Evolutionary conservation across 2,797 vertebrate species (phyloP), one percentile per base, ranked within the genome.

Genomic region (Diplodus sargus): DNA sequence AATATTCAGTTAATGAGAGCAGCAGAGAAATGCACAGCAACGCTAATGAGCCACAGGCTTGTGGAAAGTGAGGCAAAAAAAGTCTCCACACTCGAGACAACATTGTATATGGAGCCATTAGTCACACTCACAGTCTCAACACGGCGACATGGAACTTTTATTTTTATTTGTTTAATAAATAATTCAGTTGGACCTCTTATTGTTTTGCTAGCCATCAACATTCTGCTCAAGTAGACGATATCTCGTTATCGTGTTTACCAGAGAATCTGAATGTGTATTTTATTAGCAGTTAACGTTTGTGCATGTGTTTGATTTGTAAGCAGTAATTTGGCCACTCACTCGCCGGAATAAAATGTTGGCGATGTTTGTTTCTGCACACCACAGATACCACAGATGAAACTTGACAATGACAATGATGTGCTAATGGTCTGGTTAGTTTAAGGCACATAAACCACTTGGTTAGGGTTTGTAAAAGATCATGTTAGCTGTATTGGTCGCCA

Each of bases 1-100:
- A 75, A 47, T 75, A 63, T 64, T 60, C 20, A 47, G 59, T 60
- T 84, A 84, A 82, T 75, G 85, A 79, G 76, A 28, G 30, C 70
- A 70, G 66, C 18, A 70, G 65, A 59, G 2, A 72, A 79, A 67
- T 22, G 23, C 58, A 42, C 42, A 52, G 47, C 54, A n/a, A 20
- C 34, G 66, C 59, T 83, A 83, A 81, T 78, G 74, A 84, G 68
- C 20, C 0, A 43, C 60, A 56, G 58, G 43, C 54, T 42, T 2
- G 20, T 54, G 57, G 68, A 79, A 64, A 80, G 54, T 25, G 25
- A 80, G 43, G 34, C 18, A 43, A 43, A 60, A 49, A 65, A 49
- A 25, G 20, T 42, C 48, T 25, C 45, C 49, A 61, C 17, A 14
- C 28, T 72, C 15, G 3, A 73, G 39, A 71, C n/a, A 54, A 15